A percentile compares a stretch with the other conserved stretches of the same genome.
Conservation (phyloP, 2,797 vertebrate species). For the Botia kubotai region DNA sequence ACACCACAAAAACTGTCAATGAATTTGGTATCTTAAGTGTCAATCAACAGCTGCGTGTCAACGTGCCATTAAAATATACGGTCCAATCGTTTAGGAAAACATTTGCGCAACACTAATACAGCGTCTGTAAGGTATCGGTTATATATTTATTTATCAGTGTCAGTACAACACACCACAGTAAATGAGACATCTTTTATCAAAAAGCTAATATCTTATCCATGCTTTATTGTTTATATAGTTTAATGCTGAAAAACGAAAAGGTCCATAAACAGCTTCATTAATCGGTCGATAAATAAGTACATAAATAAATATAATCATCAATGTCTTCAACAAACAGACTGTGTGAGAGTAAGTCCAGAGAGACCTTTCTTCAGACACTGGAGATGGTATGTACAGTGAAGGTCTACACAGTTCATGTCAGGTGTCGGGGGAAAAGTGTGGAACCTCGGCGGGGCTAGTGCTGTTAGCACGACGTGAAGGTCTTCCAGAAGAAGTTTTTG, state of each 20-base stretch:
- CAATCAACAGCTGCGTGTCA: background rate
- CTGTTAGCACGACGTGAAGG: constrained; percentile 89
- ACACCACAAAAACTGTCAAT: constrained; percentile 10
- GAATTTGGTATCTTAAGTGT: constrained; percentile 7
- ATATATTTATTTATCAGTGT: constrained; percentile 41
- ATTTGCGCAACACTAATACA: background rate
- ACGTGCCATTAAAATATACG: background rate
- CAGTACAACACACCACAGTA: constrained; percentile 48
- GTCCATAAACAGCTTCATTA: constrained; percentile 72
- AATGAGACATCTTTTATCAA: constrained; percentile 64
- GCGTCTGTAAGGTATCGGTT: constrained; percentile 8
- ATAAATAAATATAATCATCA: constrained; percentile 75
- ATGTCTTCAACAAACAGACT: constrained; percentile 75
- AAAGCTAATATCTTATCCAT: constrained; percentile 75
- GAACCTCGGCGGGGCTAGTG: constrained; percentile 37
- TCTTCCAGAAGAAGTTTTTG: constrained; percentile 97
- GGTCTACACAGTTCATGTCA: constrained; percentile 81
- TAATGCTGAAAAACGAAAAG: constrained; percentile 57
- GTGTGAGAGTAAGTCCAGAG: constrained; percentile 78
- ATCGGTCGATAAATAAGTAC: constrained; percentile 77
- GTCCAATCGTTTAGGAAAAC: constrained; percentile 13
- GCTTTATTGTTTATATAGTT: constrained; percentile 76
- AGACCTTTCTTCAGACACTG: constrained; percentile 69
- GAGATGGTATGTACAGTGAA: constrained; percentile 75
- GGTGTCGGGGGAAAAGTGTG: constrained; percentile 41